Evolutionary conservation across 2,888 invertebrate species (phyloP), one percentile per base, ranked within the genome.

Genomic region (Hyppa rectilinea): DNA sequence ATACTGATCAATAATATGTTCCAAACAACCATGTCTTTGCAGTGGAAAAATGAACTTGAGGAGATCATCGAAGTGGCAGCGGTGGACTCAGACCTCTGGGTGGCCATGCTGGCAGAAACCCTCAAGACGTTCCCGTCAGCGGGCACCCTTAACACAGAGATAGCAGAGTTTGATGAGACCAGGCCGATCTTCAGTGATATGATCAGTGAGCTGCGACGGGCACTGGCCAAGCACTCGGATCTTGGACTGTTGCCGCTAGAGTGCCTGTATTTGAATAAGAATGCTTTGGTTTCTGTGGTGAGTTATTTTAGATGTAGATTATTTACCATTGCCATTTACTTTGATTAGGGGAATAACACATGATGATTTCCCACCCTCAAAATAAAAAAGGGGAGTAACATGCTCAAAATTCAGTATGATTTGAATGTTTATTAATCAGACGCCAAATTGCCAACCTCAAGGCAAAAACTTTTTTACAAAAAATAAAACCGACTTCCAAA

Each of bases 31-130:
- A n/a, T n/a, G n/a, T n/a, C n/a, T n/a, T 97, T 96, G 76, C 92
- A 99, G 99, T 99, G 99, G 99, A 97, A 97, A 92, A 96, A 97
- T 82, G 99, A 99, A 92, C 93, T 99, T 88, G 99, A 99, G 90
- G 99, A 99, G 91, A 99, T 99, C 81, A 97, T 99, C 84, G 98
- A 99, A 93, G 98, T 99, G 82, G 99, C 99, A 10, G 97, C 98
- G 5, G 96, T 98, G 86, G 99, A 99, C 95, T 98, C 98, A 14
- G 99, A 99, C 92, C 97, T 99, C 86, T 99, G 99, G 99, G 99
- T 99, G 45, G 98, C 99, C 7, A 99, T 99, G 98, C 96, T 99
- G 81, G 99, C 98, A 4, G 99, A 99, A 95, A 98, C 99, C 80
- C 97, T 99, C 96, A 98, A 98, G 91, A 98, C 99, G 0, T 99